Conservation (phyloP, 2,797 vertebrate genomes). For the Manis crassicaudata region DNA sequence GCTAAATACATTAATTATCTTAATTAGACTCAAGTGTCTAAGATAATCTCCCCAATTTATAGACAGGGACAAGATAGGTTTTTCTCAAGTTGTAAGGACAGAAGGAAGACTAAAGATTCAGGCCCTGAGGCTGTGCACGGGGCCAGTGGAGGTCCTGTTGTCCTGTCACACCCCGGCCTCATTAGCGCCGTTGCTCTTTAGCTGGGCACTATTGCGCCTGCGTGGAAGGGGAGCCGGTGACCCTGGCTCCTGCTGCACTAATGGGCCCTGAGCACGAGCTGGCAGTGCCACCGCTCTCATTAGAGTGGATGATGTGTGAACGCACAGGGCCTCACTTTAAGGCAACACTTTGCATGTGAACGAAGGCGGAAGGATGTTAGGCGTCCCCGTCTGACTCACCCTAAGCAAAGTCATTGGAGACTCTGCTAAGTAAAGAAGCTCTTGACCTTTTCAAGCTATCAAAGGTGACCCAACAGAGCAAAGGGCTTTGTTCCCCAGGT, state of each 20-base stretch:
- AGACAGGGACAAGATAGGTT: slow-evolving; percentile 73
- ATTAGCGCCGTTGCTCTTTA: slow-evolving; percentile 77
- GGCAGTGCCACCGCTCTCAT: slow-evolving; percentile 73
- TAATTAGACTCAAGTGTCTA: slow-evolving; percentile 75
- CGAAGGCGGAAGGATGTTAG: slow-evolving; percentile 66
- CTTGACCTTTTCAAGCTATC: slow-evolving; percentile 80
- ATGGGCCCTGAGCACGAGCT: slow-evolving; percentile 65
- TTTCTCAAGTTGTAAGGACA: slow-evolving; percentile 71
- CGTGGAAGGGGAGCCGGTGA: slow-evolving; percentile 57
- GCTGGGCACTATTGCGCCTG: slow-evolving; percentile 70
- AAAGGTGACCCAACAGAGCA: slow-evolving; percentile 72
- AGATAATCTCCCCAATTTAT: slow-evolving; percentile 69
- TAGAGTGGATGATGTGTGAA: slow-evolving; percentile 66
- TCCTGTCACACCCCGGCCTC: slow-evolving; percentile 68
- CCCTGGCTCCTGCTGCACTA: slow-evolving; percentile 70
- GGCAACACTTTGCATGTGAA: slow-evolving; percentile 80
- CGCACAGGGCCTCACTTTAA: slow-evolving; percentile 53
- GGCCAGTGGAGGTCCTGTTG: slow-evolving; percentile 63
- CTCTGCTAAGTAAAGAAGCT: slow-evolving; percentile 70
- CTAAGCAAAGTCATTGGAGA: slow-evolving; percentile 80
- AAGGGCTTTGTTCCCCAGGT: slow-evolving; percentile 71
- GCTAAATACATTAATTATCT: slow-evolving; percentile 74
- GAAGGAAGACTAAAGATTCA: slow-evolving; percentile 78
- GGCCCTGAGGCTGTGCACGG: slow-evolving; percentile 68
- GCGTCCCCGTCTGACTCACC: slow-evolving; percentile 77